Conservation (phyloP, 2,113 vertebrate genomes). For the Gasterosteus aculeatus region DNA sequence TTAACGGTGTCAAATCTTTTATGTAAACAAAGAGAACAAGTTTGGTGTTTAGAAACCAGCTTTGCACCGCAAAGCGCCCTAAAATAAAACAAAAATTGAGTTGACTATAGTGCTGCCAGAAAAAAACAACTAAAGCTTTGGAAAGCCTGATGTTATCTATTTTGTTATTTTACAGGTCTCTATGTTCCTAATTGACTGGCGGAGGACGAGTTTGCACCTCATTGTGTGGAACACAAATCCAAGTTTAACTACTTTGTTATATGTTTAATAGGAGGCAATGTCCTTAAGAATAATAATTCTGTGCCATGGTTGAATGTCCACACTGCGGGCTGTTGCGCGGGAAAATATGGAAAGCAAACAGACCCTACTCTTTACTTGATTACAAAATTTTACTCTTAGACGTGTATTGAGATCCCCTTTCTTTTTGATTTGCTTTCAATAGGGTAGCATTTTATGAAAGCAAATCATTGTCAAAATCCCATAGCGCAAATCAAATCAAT, state of each 20-base stretch:
- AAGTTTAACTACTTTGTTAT: neutral
- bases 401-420: neutral
- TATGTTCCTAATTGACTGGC: neutral
- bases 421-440: neutral
- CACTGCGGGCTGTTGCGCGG: neutral
- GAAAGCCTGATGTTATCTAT: neutral
- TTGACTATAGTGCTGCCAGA: neutral
- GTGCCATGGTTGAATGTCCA: neutral
- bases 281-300: neutral
- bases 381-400: neutral
- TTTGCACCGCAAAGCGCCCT: conserved; percentile 4
- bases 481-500: too few relatives aligned
- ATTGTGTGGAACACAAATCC: neutral
- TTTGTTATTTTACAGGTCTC: neutral
- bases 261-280: neutral
- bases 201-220: too few relatives aligned
- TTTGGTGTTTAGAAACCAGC: neutral
- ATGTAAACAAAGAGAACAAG: conserved; percentile 10
- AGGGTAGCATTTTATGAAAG: neutral
- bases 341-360: neutral
- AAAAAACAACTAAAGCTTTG: neutral
- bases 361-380: conserved; percentile 1
- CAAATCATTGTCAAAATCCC: too few relatives aligned
- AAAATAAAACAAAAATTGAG: neutral
- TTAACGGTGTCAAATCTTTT: conserved; percentile 1